Conservation (phyloP, 1,140 invertebrate species). For the Aricia agestis region DNA sequence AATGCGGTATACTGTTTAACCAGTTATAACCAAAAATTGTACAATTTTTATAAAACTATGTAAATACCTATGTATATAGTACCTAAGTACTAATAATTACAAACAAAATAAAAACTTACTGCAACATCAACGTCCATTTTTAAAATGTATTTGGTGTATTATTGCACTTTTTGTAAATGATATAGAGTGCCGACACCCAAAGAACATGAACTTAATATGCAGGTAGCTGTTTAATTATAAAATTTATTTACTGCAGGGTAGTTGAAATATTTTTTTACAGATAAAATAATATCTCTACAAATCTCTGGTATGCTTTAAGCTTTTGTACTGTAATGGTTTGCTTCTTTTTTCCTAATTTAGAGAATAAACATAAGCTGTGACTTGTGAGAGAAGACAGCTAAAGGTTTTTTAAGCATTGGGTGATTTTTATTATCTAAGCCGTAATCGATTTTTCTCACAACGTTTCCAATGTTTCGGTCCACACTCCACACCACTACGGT, state of each 20-base stretch:
- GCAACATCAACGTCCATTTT: conserved; percentile 29
- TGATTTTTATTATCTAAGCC: too few species aligned
- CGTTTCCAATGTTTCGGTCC: too few species aligned
- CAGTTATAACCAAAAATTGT: neutral
- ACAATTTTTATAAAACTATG: neutral
- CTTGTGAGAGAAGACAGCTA: too few species aligned
- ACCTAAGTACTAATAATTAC: too few species aligned
- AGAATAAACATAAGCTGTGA: neutral
- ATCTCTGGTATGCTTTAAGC: neutral
- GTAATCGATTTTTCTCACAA: too few species aligned
- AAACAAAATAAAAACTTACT: conserved; percentile 13
- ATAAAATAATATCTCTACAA: neutral
- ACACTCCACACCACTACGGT: too few species aligned
- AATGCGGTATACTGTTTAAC: neutral
- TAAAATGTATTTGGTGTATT: neutral
- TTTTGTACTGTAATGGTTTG: too few species aligned
- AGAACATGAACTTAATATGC: neutral
- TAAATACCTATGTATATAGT: too few species aligned
- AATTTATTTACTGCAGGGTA: neutral
- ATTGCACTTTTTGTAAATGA: neutral
- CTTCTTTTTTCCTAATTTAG: neutral
- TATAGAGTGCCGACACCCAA: neutral
- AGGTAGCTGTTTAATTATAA: neutral
- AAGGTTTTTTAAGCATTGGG: too few species aligned
- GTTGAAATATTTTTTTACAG: neutral